Evolutionary conservation across 1,140 invertebrate species (phyloP), one percentile per base, ranked within the genome.

Genomic region (Varroa destructor): DNA sequence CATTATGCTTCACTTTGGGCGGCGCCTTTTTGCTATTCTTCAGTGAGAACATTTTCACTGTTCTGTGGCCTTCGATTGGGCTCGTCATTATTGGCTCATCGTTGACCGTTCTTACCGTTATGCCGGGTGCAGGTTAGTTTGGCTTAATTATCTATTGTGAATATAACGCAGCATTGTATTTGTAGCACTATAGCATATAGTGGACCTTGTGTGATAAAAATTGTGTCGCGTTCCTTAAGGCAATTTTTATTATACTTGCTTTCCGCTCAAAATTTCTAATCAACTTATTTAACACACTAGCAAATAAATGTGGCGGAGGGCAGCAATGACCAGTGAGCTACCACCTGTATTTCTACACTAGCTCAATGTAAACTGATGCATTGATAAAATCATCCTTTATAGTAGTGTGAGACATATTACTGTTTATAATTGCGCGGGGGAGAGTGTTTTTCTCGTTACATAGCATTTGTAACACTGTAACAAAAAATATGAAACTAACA

Each of bases 71-170:
- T 5, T 67, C 61, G 8, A 67, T 67, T 37, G 10, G 40, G 3
- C 36, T 67, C 14, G 10, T 67, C 14, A 67, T 67, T 12, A 12
- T 67, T 2, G 61, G 61, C 10, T 67, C 61, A 37, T 67, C 61
- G 1, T 40, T 14, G 2, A 67, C 61, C 10, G 61, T 67, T 14
- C 40, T 67, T 37, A 67, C 61, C 36, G 61, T 67, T 4, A 40
- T 67, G 12, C 61, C 61, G 12, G 61, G 61, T 4, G 14, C 61
- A 40, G 61, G 61, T 67, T 40, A 67, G 61, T 40, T 40, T 37
- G 3, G 37, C 37, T n/a, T 46, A 67, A 58, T 12, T 3, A 36
- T 58, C 25, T 12, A 58, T 12, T 6, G 6, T 37, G 25, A 12
- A 58, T 58, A 12, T 3, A 37, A 37, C 57, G 12, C n/a, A 12